A percentile compares a stretch with the other conserved stretches of the same genome.
These are phyloP conservation scores for Agrotis segetum DNA, from an alignment of 2,888 invertebrate genomes.

Conservation along the genomic window DNA sequence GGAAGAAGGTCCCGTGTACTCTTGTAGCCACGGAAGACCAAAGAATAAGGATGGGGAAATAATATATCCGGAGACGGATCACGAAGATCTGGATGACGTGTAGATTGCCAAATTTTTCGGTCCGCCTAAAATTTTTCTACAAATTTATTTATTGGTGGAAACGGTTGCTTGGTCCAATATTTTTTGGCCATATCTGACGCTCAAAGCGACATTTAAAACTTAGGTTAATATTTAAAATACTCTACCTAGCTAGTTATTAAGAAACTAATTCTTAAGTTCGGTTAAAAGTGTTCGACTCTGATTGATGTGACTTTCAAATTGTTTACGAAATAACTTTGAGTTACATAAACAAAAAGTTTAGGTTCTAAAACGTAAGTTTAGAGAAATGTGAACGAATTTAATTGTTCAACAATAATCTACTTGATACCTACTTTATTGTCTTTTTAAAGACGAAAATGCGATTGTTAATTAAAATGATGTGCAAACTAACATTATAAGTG, in stretches of 20 bases:
- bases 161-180: too few relatives aligned
- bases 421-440: not conserved
- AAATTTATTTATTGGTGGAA: too few relatives aligned
- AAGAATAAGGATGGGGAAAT: conserved; percentile 12
- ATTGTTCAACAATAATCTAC: not conserved
- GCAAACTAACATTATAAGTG: not conserved
- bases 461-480: conserved; percentile 4
- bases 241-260: too few relatives aligned
- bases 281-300: too few relatives aligned
- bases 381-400: conserved; percentile 16
- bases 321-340: too few relatives aligned
- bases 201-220: conserved; percentile 4
- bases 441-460: conserved; percentile 7
- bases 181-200: not conserved
- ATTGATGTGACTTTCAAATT: too few relatives aligned
- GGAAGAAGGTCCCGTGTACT: not conserved
- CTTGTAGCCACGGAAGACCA: conserved; percentile 4
- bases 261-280: too few relatives aligned
- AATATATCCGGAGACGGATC: conserved; percentile 27
- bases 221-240: too few relatives aligned
- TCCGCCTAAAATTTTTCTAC: not conserved
- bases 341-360: too few relatives aligned
- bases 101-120: not conserved
- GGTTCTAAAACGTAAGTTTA: not conserved
- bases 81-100: conserved; percentile 15